A percentile compares a stretch with the other conserved stretches of the same genome.
These are phyloP conservation scores for Anthrax anthrax DNA, from an alignment of 2,888 invertebrate species.

Conservation along the genomic window DNA sequence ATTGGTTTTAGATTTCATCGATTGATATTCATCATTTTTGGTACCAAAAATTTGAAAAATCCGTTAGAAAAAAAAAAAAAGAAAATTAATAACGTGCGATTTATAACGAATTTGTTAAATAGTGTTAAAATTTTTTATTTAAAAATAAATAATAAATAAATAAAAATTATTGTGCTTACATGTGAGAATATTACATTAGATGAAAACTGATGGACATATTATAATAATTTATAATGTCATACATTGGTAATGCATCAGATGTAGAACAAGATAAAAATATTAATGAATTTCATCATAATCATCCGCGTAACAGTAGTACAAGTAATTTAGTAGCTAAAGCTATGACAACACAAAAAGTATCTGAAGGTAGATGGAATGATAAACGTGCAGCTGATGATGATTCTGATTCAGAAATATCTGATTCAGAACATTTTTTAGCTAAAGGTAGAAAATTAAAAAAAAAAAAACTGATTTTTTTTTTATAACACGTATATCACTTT, in stretches of 20 bases:
- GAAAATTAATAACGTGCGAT: too few species aligned
- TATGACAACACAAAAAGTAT: conserved; percentile 27
- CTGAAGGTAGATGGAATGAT: conserved; percentile 29
- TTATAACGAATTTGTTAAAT: too few species aligned
- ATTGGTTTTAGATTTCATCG: neutral
- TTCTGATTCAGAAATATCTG: conserved; percentile 64
- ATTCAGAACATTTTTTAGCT: conserved; percentile 61
- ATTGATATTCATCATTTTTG: neutral
- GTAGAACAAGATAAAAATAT: conserved; percentile 30
- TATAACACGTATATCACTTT: too few species aligned
- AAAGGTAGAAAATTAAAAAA: conserved; percentile 38
- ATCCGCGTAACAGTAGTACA: conserved; percentile 11
- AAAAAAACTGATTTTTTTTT: neutral
- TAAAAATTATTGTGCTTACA: too few species aligned
- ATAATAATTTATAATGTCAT: conserved; percentile 24
- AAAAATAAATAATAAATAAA: too few species aligned
- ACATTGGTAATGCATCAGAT: conserved; percentile 31
- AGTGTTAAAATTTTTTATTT: too few species aligned
- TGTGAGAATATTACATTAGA: too few species aligned
- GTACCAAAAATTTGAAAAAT: neutral
- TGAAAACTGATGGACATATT: too few species aligned
- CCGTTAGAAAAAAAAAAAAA: too few species aligned
- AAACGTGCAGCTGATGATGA: conserved; percentile 56
- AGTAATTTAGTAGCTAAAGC: conserved; percentile 16
- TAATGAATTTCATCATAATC: conserved; percentile 13